Percentiles rank a stretch among this genome's conserved stretches.
phyloP scores from a whole-genome alignment of 1,140 invertebrate species.

The Ips nitidus region DNA sequence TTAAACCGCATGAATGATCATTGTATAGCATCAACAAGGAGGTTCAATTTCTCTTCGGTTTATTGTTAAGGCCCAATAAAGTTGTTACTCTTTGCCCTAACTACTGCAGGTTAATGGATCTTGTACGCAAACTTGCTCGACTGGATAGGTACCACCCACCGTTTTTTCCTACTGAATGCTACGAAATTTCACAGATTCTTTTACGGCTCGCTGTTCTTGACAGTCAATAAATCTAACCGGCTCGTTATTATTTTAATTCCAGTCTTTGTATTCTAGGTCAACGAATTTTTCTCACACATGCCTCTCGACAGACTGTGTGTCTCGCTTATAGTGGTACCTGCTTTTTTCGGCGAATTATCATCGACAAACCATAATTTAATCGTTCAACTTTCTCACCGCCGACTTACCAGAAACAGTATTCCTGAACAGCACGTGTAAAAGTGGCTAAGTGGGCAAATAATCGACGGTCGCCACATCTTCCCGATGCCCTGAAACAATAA shows the following conservation, averaged over 20 bases:
- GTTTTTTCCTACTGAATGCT: constrained; percentile 18
- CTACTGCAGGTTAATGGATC: not conserved
- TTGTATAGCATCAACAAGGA: too few relatives aligned
- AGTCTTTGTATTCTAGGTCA: constrained; percentile 28
- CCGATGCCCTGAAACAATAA: constrained; percentile 40
- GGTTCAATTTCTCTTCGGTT: too few relatives aligned
- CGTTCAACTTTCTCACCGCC: not conserved
- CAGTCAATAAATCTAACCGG: constrained; percentile 26
- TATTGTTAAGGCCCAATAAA: not conserved
- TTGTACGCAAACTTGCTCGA: constrained; percentile 5
- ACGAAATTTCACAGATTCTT: constrained; percentile 16
- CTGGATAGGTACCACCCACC: constrained; percentile 12
- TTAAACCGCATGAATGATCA: not conserved
- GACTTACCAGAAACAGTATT: constrained; percentile 40
- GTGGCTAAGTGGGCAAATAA: constrained; percentile 39
- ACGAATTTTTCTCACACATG: constrained; percentile 29
- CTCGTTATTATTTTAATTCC: constrained; percentile 26
- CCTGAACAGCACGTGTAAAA: constrained; percentile 32
- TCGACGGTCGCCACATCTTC: constrained; percentile 40
- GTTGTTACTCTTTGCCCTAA: not conserved
- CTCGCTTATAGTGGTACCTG: constrained; percentile 6
- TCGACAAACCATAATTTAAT: too few relatives aligned
- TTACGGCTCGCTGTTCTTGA: constrained; percentile 13
- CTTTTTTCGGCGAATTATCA: not conserved
- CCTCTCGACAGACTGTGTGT: constrained; percentile 14